These are phyloP conservation scores for Athene noctua DNA, from an alignment of 2,113 vertebrate genomes.

Conservation along the genomic window DNA sequence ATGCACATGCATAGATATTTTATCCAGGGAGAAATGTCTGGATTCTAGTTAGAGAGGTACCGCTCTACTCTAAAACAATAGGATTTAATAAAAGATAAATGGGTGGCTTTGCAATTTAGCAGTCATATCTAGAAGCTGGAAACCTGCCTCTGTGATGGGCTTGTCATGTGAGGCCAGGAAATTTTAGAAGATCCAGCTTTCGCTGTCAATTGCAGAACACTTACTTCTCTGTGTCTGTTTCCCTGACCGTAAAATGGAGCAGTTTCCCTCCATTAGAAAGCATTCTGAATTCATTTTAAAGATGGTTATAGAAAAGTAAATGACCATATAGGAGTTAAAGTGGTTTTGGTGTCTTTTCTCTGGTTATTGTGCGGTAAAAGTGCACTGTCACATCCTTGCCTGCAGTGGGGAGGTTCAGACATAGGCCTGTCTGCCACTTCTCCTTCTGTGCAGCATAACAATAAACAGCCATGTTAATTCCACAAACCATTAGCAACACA, in stretches of 20 bases:
- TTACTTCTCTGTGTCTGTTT: not conserved
- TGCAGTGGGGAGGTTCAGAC: slow-evolving; percentile 24
- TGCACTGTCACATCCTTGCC: not conserved
- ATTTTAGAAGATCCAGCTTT: not conserved
- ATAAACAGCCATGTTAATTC: slow-evolving; percentile 59
- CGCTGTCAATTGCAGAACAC: not conserved
- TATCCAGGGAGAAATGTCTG: not conserved
- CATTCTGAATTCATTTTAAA: slow-evolving; percentile 22
- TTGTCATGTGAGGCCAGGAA: not conserved
- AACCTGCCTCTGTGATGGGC: not conserved
- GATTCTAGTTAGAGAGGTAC: not conserved
- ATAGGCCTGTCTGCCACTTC: slow-evolving; percentile 11
- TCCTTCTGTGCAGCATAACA: slow-evolving; percentile 44
- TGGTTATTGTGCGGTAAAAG: slow-evolving; percentile 34
- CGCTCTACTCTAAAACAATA: not conserved
- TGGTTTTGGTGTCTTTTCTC: not conserved
- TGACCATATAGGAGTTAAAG: not conserved
- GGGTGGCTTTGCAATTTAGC: not conserved
- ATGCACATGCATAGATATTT: not conserved
- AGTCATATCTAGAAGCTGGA: not conserved
- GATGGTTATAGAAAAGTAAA: slow-evolving; percentile 3
- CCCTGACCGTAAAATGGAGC: not conserved
- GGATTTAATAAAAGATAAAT: not conserved
- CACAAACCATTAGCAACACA: slow-evolving; percentile 61
- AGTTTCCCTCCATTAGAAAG: not conserved